Conservation (phyloP, 2,113 vertebrate genomes). For the Pelvicachromis taeniatus region DNA sequence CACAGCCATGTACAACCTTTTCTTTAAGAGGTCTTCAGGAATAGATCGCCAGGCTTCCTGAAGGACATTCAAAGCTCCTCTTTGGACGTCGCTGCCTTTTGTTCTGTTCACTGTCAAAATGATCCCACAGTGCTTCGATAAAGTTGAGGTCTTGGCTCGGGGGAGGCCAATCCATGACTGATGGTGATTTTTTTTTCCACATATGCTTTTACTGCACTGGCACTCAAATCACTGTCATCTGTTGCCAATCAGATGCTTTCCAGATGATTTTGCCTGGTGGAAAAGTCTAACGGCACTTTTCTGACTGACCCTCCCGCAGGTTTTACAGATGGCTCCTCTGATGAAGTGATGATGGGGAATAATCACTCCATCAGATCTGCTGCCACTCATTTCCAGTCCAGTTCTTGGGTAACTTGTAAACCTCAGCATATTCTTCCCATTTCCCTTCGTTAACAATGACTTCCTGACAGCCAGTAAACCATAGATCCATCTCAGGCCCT, state of each 20-base stretch:
- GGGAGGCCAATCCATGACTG: neutral
- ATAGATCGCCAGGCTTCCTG: too few relatives aligned
- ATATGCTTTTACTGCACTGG: neutral
- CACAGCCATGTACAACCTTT: neutral
- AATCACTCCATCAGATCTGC: neutral
- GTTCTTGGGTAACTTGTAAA: neutral
- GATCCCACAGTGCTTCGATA: neutral
- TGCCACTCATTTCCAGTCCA: neutral
- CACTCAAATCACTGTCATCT: neutral
- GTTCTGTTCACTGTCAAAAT: too few relatives aligned
- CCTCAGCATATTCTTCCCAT: fast-evolving
- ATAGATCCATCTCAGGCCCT: neutral
- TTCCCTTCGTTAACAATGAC: fast-evolving
- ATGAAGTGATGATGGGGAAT: neutral
- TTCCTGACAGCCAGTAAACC: neutral
- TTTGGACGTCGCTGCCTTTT: too few relatives aligned
- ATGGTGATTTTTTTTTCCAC: neutral
- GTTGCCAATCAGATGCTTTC: neutral
- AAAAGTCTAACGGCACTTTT: neutral
- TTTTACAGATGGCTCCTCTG: neutral
- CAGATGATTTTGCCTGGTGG: fast-evolving
- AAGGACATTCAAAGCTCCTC: too few relatives aligned
- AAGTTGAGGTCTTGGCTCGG: neutral
- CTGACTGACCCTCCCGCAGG: neutral
- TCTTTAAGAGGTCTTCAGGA: neutral